These are phyloP conservation scores for Sisyra nigra DNA, from an alignment of 2,888 invertebrate genomes.

Conservation along the genomic window DNA sequence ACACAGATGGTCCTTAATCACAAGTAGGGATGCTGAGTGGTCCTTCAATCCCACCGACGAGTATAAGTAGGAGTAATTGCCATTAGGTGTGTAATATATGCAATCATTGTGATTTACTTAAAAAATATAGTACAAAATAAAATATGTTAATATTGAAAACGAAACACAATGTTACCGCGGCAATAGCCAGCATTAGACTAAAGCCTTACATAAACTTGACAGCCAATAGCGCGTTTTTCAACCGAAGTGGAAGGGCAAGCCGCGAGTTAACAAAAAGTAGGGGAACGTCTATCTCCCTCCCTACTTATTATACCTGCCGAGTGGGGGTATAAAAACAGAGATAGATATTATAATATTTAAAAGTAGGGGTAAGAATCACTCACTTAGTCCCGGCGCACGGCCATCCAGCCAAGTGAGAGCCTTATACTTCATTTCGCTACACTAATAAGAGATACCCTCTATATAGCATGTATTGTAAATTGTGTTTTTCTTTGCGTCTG, in stretches of 20 bases:
- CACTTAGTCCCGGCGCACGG: no score
- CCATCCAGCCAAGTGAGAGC: no score
- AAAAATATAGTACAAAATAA: neutral
- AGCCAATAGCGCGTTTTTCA: constrained; percentile 6
- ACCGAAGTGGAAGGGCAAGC: constrained; percentile 1
- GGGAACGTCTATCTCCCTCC: constrained; percentile 2
- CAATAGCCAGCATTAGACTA: constrained; percentile 6
- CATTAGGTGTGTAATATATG: neutral
- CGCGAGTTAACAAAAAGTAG: constrained; percentile 1
- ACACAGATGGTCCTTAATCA: no score
- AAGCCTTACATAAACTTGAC: constrained; percentile 6
- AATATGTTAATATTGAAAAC: constrained; percentile 2
- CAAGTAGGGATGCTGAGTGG: no score
- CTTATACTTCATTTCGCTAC: no score
- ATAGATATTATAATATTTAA: constrained; percentile 8
- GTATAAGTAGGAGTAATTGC: no score
- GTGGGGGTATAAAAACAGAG: constrained; percentile 8
- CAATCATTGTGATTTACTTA: constrained; percentile 1
- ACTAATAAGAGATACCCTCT: no score
- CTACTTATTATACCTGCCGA: constrained; percentile 2
- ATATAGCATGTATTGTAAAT: no score
- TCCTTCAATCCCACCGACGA: no score
- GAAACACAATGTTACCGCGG: constrained; percentile 5
- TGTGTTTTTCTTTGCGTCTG: no score
- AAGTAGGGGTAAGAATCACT: neutral